These are phyloP conservation scores for Synodontis membranacea DNA, from an alignment of 2,113 vertebrate genomes.

Conservation along the genomic window DNA sequence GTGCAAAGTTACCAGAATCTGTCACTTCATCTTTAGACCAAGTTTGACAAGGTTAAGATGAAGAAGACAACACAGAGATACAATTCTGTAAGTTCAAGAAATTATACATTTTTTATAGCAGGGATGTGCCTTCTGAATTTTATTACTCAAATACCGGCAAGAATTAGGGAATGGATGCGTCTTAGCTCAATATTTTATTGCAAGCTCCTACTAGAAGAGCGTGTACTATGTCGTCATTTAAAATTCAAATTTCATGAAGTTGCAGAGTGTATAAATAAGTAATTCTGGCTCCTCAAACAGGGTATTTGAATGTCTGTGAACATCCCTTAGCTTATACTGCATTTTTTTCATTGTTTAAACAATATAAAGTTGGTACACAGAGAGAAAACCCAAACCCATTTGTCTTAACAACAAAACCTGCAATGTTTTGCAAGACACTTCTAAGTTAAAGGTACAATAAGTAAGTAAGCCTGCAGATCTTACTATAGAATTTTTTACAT, in stretches of 20 bases:
- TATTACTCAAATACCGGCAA: background rate
- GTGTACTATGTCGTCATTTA: background rate
- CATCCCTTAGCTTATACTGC: background rate
- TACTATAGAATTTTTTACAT: background rate
- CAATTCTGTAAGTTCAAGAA: background rate
- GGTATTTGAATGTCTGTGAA: background rate
- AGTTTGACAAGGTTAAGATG: background rate
- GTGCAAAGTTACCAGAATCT: background rate
- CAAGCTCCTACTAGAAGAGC: background rate
- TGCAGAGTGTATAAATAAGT: no score
- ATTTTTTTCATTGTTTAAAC: background rate
- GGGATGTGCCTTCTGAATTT: background rate
- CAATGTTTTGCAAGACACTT: background rate
- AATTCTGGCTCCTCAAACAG: background rate
- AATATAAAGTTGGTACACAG: background rate
- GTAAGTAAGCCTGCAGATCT: background rate
- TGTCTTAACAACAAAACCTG: background rate
- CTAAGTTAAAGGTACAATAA: constrained; percentile 34
- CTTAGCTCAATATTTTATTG: background rate
- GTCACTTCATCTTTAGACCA: constrained; percentile 1
- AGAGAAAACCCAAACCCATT: background rate
- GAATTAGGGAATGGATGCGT: background rate
- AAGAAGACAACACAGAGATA: background rate
- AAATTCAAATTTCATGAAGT: background rate
- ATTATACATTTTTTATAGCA: background rate